phyloP scores from a whole-genome alignment of 2,113 vertebrate species.

The Azemiops feae region DNA sequence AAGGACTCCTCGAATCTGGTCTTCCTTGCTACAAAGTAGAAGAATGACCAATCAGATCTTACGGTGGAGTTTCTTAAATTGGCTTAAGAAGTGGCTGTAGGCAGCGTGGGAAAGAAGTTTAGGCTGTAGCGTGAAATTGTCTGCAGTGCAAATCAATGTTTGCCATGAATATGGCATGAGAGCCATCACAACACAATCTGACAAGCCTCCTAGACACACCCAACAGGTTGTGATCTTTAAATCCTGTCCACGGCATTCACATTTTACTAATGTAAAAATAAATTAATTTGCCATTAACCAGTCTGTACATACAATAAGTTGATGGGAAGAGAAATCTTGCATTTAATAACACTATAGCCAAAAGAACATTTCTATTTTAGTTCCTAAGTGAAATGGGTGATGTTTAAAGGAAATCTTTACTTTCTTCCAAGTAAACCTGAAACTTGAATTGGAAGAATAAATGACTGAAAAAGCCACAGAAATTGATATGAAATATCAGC shows the following conservation, averaged over 20 bases:
- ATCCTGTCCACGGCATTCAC: not conserved
- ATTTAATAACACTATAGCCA: slow-evolving; percentile 21
- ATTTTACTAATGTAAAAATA: not conserved
- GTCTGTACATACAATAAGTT: not conserved
- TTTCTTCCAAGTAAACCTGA: slow-evolving; percentile 23
- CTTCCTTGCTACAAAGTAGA: not conserved
- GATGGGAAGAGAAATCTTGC: slow-evolving; percentile 2
- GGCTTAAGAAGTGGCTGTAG: not conserved
- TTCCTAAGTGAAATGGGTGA: not conserved
- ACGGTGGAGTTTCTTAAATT: not conserved
- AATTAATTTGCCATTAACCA: not conserved
- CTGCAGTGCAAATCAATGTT: not conserved
- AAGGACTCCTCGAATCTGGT: not conserved
- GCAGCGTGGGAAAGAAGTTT: not conserved
- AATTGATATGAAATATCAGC: slow-evolving; percentile 1
- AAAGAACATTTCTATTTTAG: slow-evolving; percentile 2
- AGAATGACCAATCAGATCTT: not conserved
- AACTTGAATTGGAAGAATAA: slow-evolving; percentile 6
- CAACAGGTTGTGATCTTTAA: not conserved
- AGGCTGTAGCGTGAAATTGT: not conserved
- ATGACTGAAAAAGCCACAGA: slow-evolving; percentile 43
- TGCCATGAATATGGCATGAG: not conserved
- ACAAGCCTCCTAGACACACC: not conserved
- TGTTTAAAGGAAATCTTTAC: slow-evolving; percentile 13
- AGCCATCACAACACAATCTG: not conserved